phyloP scores from a whole-genome alignment of 2,113 vertebrate genomes.

The Pimephales promelas region DNA sequence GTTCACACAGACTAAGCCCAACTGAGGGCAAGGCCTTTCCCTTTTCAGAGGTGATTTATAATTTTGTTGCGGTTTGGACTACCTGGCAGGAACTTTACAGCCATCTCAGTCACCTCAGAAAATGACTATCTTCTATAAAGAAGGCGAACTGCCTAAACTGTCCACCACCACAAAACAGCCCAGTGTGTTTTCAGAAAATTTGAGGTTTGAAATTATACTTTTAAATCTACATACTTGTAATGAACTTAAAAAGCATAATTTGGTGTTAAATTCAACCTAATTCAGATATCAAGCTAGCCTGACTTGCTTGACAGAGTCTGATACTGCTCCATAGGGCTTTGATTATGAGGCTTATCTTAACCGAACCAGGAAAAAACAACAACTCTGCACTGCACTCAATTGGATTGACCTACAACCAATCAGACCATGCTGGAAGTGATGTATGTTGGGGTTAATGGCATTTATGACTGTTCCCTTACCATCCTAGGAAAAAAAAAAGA shows the following conservation, averaged over 20 bases:
- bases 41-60: not conserved
- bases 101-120: not conserved
- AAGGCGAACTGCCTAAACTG: not conserved
- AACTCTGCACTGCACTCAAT: too few relatives aligned
- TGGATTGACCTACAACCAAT: too few relatives aligned
- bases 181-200: not conserved
- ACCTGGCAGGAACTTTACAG: not conserved
- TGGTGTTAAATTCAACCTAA: not conserved
- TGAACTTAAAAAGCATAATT: not conserved
- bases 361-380: too few relatives aligned
- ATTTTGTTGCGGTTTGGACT: constrained; percentile 18
- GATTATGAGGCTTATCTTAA: too few relatives aligned
- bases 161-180: not conserved
- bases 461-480: too few relatives aligned
- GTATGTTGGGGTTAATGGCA: too few relatives aligned
- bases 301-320: too few relatives aligned
- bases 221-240: not conserved
- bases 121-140: constrained; percentile 20
- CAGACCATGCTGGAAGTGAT: too few relatives aligned
- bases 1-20: constrained; percentile 17
- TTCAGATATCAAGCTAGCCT: not conserved
- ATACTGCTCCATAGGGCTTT: too few relatives aligned
- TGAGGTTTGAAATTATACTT: not conserved
- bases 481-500: too few relatives aligned
- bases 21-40: not conserved